phyloP scores from a whole-genome alignment of 1,140 invertebrate species.

The Globodera ellingtonae region DNA sequence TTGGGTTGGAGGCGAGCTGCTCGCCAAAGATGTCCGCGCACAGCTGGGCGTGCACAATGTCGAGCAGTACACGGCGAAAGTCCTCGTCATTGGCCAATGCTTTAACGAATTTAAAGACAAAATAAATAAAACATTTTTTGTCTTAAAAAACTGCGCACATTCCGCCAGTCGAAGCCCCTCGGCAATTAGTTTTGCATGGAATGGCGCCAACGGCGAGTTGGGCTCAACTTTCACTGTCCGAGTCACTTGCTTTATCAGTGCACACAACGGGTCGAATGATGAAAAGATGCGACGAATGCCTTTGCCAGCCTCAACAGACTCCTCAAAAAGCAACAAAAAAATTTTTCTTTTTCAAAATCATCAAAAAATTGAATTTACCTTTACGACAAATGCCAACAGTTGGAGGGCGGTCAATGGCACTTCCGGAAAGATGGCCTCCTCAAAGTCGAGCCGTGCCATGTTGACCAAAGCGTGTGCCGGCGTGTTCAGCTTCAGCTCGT shows the following conservation, averaged over 20 bases:
- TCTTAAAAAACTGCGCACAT: conserved; percentile 18
- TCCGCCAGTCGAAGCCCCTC: conserved; percentile 49
- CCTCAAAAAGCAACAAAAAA: conserved; percentile 16
- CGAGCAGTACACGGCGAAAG: conserved; percentile 38
- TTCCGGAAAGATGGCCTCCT: conserved; percentile 21
- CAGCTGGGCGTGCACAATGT: conserved; percentile 36
- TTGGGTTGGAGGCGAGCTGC: conserved; percentile 1
- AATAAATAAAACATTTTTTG: neutral
- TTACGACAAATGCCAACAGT: conserved; percentile 13
- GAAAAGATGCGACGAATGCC: conserved; percentile 11
- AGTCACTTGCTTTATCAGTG: conserved; percentile 16
- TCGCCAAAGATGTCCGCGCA: conserved; percentile 37
- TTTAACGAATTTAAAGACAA: conserved; percentile 32
- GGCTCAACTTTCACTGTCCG: conserved; percentile 36
- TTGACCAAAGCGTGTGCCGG: conserved; percentile 1
- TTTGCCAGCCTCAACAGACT: conserved; percentile 26
- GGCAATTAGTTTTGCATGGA: conserved; percentile 44
- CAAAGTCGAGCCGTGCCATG: neutral
- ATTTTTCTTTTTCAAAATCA: neutral
- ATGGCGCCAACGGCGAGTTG: conserved; percentile 31
- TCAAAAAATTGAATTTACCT: neutral
- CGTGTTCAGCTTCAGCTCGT: conserved; percentile 10
- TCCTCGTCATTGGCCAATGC: conserved; percentile 44
- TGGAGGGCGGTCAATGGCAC: conserved; percentile 19
- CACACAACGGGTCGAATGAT: conserved; percentile 5